Base-by-base conservation (phyloP, 2,888 invertebrate species). In the Patella ulyssiponensis region DNA sequence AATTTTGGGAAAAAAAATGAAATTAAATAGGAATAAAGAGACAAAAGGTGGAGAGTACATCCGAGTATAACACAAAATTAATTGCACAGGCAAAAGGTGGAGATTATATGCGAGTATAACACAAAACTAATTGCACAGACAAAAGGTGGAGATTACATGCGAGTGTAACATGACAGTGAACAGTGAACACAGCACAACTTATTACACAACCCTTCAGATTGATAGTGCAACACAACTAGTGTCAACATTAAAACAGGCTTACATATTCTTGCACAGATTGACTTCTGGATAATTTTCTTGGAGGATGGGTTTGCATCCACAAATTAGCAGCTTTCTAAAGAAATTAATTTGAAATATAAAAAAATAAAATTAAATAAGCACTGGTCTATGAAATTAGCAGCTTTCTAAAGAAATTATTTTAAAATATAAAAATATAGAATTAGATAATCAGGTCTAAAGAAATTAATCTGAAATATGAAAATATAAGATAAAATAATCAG, bases 291-390 rank as follows among this genome's bases (percentile, higher is more conserved):
- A 89, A 80, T n/a, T 83, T 78, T 69, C 83, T 77, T 2, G 84
- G 77, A n/a, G 88, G 86, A 79, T 86, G 86, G 9, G 81, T 80
- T 51, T 86, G 83, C 84, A 86, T 83, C 89, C 89, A 89, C 75
- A 89, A 74, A 33, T 81, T 81, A 3, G 89, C 89, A 14, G 89
- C 89, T 77, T 80, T 79, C 88, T 88, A 86, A 33, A 82, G 27
- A 69, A 71, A 9, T 44, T 44, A 44, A 44, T 44, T 44, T 44
- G 44, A 44, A 44, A 44, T 44, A 44, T 44, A 9, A 44, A 44
- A 44, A 44, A 1, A 44, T 44, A 44, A 5, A 33, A 33, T 33
- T 33, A 27, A 27, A 27, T 27, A 27, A 27, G 3, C 5, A 33
- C 4, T 5, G 7, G 7, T 33, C 33, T 33, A 33, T 33, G 9